Evolutionary conservation across 2,888 invertebrate genomes (phyloP).

Genomic region (Anagyrus pseudococci): DNA sequence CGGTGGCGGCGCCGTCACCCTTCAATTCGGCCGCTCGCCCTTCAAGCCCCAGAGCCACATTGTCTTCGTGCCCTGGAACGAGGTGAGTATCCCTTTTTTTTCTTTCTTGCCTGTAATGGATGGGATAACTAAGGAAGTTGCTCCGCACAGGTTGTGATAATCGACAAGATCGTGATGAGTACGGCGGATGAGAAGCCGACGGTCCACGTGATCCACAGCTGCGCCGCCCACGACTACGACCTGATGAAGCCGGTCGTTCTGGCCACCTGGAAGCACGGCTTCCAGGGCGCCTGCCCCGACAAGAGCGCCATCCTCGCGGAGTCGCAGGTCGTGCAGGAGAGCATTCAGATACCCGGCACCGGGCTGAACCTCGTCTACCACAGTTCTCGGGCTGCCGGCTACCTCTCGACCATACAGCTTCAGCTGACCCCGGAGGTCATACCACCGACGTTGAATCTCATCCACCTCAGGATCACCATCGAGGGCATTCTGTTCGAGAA

Average conservation of each 20-base stretch:
- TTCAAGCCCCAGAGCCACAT: slow-evolving; percentile 88
- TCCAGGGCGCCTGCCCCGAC: slow-evolving; percentile 93
- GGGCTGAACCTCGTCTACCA: slow-evolving; percentile 96
- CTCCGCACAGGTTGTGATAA: slow-evolving; percentile 85
- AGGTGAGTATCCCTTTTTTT: slow-evolving; percentile 69
- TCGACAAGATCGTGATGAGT: slow-evolving; percentile 84
- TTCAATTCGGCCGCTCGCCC: slow-evolving; percentile 92
- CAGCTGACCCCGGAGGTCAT: slow-evolving; percentile 87
- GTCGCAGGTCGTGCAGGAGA: slow-evolving; percentile 94
- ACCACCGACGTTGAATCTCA: slow-evolving; percentile 81
- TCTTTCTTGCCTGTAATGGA: not conserved
- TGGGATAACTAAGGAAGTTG: slow-evolving; percentile 2
- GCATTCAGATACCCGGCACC: slow-evolving; percentile 91
- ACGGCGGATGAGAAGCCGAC: slow-evolving; percentile 80
- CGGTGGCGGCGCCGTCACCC: slow-evolving; percentile 96
- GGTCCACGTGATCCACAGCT: slow-evolving; percentile 75
- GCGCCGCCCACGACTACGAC: slow-evolving; percentile 89
- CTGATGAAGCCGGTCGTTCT: slow-evolving; percentile 91
- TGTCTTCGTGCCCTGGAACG: slow-evolving; percentile 96
- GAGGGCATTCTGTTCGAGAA: slow-evolving; percentile 94
- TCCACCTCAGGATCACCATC: slow-evolving; percentile 90
- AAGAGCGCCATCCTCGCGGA: slow-evolving; percentile 89
- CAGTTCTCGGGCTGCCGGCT: slow-evolving; percentile 92
- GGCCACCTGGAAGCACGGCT: slow-evolving; percentile 94
- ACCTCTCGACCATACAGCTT: slow-evolving; percentile 89